Percentiles rank a stretch among this genome's conserved stretches.
These are phyloP conservation scores for Halcyon senegalensis DNA, from an alignment of 2,113 vertebrate genomes.

Conservation along the genomic window DNA sequence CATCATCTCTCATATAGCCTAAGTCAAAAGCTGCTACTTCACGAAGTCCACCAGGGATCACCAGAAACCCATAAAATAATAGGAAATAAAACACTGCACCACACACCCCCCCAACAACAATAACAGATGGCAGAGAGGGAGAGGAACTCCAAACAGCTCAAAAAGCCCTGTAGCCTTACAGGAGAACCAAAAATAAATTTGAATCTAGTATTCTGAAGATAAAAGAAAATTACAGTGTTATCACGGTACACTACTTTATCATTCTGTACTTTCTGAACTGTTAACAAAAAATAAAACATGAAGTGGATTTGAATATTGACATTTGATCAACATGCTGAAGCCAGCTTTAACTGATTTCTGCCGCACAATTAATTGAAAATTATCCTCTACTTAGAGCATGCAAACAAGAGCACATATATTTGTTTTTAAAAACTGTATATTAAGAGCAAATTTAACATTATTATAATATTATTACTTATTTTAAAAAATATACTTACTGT, in stretches of 20 bases:
- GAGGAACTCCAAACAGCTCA: accelerated
- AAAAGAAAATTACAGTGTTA: neutral
- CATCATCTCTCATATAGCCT: neutral
- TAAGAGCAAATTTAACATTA: neutral
- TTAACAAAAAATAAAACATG: neutral
- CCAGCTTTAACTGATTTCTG: neutral
- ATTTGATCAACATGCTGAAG: neutral
- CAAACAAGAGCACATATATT: neutral
- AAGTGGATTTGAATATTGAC: neutral
- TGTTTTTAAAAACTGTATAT: neutral
- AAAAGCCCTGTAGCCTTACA: neutral
- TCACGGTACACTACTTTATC: neutral
- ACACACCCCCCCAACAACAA: neutral
- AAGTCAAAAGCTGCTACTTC: neutral
- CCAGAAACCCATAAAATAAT: neutral
- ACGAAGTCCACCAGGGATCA: neutral
- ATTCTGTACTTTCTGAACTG: neutral
- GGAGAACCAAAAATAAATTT: neutral
- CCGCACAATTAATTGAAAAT: neutral
- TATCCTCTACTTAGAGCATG: neutral
- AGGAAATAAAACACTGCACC: neutral
- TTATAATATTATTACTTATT: neutral
- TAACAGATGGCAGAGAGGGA: accelerated
- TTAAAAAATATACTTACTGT: constrained; percentile 80
- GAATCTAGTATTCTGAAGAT: neutral